Evolutionary conservation across 1,140 invertebrate genomes (phyloP), one percentile per base, ranked within the genome.

Genomic region (Nasonia longicornis): DNA sequence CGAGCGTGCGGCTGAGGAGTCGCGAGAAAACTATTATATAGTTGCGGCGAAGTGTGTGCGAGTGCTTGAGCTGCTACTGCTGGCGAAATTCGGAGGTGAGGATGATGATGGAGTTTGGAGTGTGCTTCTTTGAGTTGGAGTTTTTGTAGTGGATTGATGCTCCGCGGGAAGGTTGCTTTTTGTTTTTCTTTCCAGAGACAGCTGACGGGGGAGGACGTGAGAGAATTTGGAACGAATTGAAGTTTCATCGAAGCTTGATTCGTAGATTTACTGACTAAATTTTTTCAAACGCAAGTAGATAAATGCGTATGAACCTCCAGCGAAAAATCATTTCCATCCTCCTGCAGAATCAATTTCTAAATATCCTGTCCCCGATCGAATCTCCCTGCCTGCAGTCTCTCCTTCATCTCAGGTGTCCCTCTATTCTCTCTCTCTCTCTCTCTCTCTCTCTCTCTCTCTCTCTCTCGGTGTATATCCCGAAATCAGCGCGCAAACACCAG

Each of bases 1-100:
- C 85, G 77, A 78, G 67, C 38, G 74, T 7, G 52, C 31, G 26
- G 66, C 66, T 8, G 29, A 78, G 48, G 64, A 31, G 66, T 35
- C 66, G 66, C 26, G 66, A 35, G 66, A 35, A 29, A 14, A 69
- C 31, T 69, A 31, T 69, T 35, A 35, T 31, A 67, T 16, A 67
- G 64, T 10, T 22, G 22, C 2, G n/a, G 64, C 64, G 12, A 10
- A 11, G 26, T 66, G 64, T 29, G 64, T 66, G 64, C 0, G 64
- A 1, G n/a, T 67, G 64, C 11, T 22, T 29, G 52, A 29, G n/a
- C 35, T 31, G 67, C 67, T 48, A 16, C 12, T 52, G 16, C 16
- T 42, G n/a, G 2, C n/a, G 75, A 31, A 67, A 29, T 29, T n/a
- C 31, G 42, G 48, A 52, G 48, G 48, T 52, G 48, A 16, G 38